phyloP scores from a whole-genome alignment of 1,140 invertebrate species.

The Hyles euphorbiae region DNA sequence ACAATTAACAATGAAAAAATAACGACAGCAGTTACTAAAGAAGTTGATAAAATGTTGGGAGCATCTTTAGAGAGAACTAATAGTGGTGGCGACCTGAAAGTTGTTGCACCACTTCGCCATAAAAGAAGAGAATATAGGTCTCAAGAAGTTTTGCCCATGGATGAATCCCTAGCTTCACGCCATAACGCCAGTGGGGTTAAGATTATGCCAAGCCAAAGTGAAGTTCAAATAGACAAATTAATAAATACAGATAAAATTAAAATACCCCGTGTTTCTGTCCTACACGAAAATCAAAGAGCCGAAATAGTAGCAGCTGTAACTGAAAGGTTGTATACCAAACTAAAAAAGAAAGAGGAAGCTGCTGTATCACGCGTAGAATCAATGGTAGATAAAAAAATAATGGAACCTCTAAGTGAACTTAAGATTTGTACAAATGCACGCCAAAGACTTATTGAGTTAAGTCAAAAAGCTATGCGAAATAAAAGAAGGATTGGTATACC shows the following conservation, averaged over 20 bases:
- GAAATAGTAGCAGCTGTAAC: conserved; percentile 83
- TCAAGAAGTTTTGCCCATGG: conserved; percentile 61
- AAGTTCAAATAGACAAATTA: conserved; percentile 31
- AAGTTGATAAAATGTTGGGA: conserved; percentile 64
- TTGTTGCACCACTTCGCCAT: conserved; percentile 50
- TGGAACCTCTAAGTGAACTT: conserved; percentile 68
- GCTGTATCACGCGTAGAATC: conserved; percentile 61
- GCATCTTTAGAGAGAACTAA: conserved; percentile 60
- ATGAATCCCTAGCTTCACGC: conserved; percentile 23
- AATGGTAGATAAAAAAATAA: conserved; percentile 57
- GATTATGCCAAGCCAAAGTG: conserved; percentile 32
- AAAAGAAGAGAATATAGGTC: conserved; percentile 65
- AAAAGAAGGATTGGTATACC: conserved; percentile 76
- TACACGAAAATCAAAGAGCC: conserved; percentile 73
- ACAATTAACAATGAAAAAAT: conserved; percentile 40
- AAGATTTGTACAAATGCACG: conserved; percentile 76
- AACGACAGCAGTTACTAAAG: conserved; percentile 52
- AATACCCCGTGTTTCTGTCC: conserved; percentile 33
- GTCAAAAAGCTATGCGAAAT: conserved; percentile 74
- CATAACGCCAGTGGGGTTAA: conserved; percentile 23
- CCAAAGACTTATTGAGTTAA: conserved; percentile 75
- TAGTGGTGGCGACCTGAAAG: conserved; percentile 64
- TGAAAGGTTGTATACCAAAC: conserved; percentile 79
- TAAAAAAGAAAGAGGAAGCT: conserved; percentile 76
- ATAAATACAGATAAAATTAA: conserved; percentile 29